Conservation (phyloP, 2,797 vertebrate species). For the Hydrophis major region DNA sequence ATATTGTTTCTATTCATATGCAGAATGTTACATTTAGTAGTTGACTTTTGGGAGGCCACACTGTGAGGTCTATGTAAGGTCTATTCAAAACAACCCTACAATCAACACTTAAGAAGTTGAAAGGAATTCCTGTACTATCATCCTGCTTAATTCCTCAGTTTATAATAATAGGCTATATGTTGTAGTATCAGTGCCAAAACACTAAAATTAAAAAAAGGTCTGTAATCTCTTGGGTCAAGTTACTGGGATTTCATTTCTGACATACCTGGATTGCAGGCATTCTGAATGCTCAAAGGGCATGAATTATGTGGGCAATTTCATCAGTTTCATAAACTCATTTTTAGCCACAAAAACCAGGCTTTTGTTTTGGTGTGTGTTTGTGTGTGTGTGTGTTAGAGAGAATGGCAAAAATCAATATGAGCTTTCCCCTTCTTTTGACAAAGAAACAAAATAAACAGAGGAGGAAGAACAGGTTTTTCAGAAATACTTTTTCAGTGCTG, state of each 20-base stretch:
- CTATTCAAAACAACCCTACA: not conserved
- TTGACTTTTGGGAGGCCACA: not conserved
- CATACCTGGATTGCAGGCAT: not conserved
- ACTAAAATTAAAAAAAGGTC: not conserved
- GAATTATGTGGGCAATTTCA: not conserved
- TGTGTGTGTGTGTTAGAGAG: too few species aligned
- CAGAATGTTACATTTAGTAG: not conserved
- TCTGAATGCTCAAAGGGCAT: not conserved
- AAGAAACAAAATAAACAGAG: not conserved
- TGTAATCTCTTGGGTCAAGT: not conserved
- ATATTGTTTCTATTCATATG: not conserved
- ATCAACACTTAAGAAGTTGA: not conserved
- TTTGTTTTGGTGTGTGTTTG: too few species aligned
- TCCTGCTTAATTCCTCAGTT: not conserved
- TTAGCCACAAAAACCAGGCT: not conserved
- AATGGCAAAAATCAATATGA: not conserved
- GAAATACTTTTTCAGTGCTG: not conserved
- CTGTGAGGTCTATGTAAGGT: not conserved
- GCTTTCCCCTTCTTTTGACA: not conserved
- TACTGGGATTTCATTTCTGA: not conserved
- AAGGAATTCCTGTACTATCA: not conserved
- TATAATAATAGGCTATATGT: not conserved
- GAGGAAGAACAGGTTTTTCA: conserved; percentile 29
- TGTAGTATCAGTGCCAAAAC: not conserved
- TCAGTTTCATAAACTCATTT: not conserved